Percentiles rank a stretch among this genome's conserved stretches.
phyloP scores from a whole-genome alignment of 2,113 vertebrate species.

The Glaucidium brasilianum region DNA sequence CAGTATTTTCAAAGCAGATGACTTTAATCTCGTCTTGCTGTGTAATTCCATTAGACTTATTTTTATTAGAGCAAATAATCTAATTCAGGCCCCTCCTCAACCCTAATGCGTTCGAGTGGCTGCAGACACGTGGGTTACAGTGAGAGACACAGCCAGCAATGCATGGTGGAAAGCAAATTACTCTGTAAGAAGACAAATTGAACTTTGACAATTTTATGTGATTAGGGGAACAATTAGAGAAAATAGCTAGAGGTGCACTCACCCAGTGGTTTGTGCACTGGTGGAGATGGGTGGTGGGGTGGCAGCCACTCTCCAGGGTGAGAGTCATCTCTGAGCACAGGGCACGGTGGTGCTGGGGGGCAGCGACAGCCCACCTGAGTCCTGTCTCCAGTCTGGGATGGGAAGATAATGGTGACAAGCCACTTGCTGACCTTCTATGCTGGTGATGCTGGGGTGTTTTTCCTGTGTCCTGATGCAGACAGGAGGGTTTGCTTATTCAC shows the following conservation, averaged over 20 bases:
- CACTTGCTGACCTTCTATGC: accelerated
- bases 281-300: neutral
- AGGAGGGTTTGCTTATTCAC: neutral
- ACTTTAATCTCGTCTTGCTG: neutral
- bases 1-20: neutral
- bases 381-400: neutral
- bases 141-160: neutral
- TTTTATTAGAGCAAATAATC: slow-evolving; percentile 23
- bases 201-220: neutral
- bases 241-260: neutral
- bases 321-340: neutral
- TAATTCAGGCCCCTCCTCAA: neutral
- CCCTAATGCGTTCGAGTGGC: neutral
- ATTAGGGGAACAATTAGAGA: slow-evolving; percentile 37
- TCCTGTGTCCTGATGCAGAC: neutral
- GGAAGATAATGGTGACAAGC: neutral
- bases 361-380: neutral
- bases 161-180: neutral
- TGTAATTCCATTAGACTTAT: slow-evolving; percentile 49
- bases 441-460: neutral
- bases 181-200: neutral
- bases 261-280: neutral
- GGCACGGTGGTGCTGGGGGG: neutral
- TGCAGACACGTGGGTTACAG: neutral
- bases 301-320: neutral